Evolutionary conservation across 2,888 invertebrate genomes (phyloP).

Genomic region (Epicampocera succincta): DNA sequence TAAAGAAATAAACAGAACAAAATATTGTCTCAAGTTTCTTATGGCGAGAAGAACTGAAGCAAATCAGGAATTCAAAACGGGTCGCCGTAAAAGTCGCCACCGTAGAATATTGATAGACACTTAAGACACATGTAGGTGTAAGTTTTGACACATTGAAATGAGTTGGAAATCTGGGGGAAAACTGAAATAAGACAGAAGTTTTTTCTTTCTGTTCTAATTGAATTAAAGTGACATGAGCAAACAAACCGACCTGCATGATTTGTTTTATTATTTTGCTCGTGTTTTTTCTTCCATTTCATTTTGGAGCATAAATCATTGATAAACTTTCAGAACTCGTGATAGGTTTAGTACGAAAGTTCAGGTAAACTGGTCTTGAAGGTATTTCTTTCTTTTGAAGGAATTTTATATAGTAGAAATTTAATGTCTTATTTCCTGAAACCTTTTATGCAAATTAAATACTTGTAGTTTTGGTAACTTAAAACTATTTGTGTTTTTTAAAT

Average conservation of each 20-base stretch:
- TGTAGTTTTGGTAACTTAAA: conserved; percentile 62
- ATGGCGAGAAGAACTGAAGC: background rate
- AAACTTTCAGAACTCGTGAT: conserved; percentile 44
- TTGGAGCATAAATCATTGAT: conserved; percentile 2
- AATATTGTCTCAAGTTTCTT: background rate
- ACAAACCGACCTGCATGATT: conserved; percentile 48
- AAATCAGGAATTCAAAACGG: conserved; percentile 63
- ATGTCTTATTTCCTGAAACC: conserved; percentile 62
- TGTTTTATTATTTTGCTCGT: background rate
- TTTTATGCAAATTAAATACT: conserved; percentile 62
- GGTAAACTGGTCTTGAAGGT: conserved; percentile 6
- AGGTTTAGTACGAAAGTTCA: background rate
- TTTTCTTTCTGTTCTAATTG: background rate
- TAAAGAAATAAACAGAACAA: conserved; percentile 26
- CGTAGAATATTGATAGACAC: conserved; percentile 61
- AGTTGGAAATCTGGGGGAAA: conserved; percentile 47
- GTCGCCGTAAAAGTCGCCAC: conserved; percentile 55
- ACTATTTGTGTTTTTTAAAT: conserved; percentile 36
- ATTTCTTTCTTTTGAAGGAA: conserved; percentile 21
- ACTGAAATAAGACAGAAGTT: background rate
- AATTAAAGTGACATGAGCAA: conserved; percentile 5
- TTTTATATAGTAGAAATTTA: conserved; percentile 51
- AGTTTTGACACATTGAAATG: conserved; percentile 62
- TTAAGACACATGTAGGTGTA: conserved; percentile 68
- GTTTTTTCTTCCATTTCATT: background rate